Conservation (phyloP, 2,797 vertebrate genomes). For the Enteromius trimaculatus region DNA sequence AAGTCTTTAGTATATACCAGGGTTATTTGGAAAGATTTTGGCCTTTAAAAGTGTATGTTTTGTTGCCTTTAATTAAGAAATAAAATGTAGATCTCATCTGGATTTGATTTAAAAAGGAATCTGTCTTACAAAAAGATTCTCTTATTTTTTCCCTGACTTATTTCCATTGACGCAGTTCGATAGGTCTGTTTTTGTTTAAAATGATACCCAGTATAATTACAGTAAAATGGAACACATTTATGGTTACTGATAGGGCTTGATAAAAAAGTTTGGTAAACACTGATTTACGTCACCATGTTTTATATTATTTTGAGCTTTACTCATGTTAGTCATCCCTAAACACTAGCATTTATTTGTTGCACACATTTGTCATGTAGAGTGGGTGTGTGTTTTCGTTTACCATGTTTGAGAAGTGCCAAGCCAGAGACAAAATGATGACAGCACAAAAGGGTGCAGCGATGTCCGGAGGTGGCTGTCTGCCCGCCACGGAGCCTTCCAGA, state of each 20-base stretch:
- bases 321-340: conserved; percentile 2
- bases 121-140: background rate
- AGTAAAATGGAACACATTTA: background rate
- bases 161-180: background rate
- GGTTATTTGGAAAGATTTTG: background rate
- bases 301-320: conserved; percentile 4
- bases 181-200: background rate
- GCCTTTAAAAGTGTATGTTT: background rate
- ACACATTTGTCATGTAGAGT: background rate
- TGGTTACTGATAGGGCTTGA: background rate
- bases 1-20: background rate
- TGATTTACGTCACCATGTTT: background rate
- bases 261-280: background rate
- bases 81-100: background rate
- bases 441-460: conserved; percentile 57
- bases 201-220: background rate
- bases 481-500: conserved; percentile 55
- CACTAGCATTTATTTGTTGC: background rate
- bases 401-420: conserved; percentile 33
- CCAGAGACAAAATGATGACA: conserved; percentile 48
- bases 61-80: background rate
- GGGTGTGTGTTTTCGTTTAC: conserved; percentile 1
- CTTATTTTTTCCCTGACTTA: background rate
- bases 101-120: background rate
- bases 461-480: conserved; percentile 61